Base-by-base conservation (phyloP, 2,888 invertebrate species). In the Drosophila siamana region DNA sequence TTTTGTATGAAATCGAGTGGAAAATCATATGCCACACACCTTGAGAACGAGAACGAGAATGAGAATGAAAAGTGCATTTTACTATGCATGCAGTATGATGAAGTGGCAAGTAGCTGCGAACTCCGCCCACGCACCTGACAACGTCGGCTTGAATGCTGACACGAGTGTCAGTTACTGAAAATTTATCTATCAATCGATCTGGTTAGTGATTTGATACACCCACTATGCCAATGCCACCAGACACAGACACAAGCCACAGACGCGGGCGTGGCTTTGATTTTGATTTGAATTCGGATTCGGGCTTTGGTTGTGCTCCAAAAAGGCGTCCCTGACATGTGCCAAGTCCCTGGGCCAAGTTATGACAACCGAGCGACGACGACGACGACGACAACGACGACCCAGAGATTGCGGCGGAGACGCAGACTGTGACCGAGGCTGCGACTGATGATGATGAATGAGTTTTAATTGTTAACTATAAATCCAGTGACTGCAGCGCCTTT, bases 381-480 rank as follows among this genome's bases (percentile, higher is more conserved):
- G 38, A 52, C 59, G 61, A 44, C 50, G 38, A 52, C 59, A 57
- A 44, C 50, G 5, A 5, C 16, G 47, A 47, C 47, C 40, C 38
- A 66, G 66, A 69, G 48, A 41, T 28, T 60, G 56, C 51, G 41
- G 36, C 52, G 24, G 44, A 54, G 65, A 2, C 1, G 4, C 6
- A 13, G 41, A 48, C 48, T 60, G 56, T 54, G 41, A 41, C 57
- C 30, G 44, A 66, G 66, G 65, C 71, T 57, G 66, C 66, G 55
- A 28, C 43, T 47, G 59, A 51, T 72, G 86, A 81, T 86, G 85
- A 86, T 89, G 89, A 86, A 86, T 86, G 85, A 78, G 88, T 74
- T 89, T 86, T 89, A 86, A 89, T 89, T 86, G 89, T 86, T 89
- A 77, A 77, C 89, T 89, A 89, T 82, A 87, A 87, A 83, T 56